Evolutionary conservation across 2,113 vertebrate species (phyloP), one percentile per base, ranked within the genome.

Genomic region (Myotis lucifugus): DNA sequence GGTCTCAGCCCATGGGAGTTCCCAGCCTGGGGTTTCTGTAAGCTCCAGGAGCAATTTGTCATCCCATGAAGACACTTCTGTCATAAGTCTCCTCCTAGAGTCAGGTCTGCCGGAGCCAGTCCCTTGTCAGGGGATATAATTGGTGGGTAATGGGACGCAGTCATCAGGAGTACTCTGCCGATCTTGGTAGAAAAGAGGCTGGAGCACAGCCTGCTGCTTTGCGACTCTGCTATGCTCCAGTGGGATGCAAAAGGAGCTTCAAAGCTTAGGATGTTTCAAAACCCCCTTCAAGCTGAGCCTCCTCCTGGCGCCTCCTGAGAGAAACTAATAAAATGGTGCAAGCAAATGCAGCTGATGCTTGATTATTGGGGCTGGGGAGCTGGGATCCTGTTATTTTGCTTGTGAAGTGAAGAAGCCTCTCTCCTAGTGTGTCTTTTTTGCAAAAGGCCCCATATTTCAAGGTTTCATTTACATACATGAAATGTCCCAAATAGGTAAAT

Each of bases 181-280:
- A 50, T 61, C 52, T 86, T 52, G 61, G 52, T 10, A 18, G 91
- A 84, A 18, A 37, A 8, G 1, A 27, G 12, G 27, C 1, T 67
- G n/a, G 69, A 42, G 48, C 32, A 37, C 32, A 0, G 61, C 34
- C 42, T 40, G 34, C 73, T 50, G 64, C 42, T 46, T 40, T 23
- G 73, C 37, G 0, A 77, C 48, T 78, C 13, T 61, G 82, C n/a
- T 78, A 17, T 48, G 70, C 29, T 70, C n/a, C 0, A n/a, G 12
- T 73, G 73, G 76, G n/a, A 27, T 34, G 56, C 77, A 69, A 88
- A 93, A 85, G 4, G 48, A 79, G 21, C 85, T 86, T 85, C 90
- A 59, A 76, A 73, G 85, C 54, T 74, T 73, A 69, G 85, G 73
- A 83, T 27, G n/a, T 90, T 90, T 90, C 67, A 92, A 79, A 95